Evolutionary conservation across 2,113 vertebrate species (phyloP), one percentile per base, ranked within the genome.

Genomic region (Diphyllodes magnificus): DNA sequence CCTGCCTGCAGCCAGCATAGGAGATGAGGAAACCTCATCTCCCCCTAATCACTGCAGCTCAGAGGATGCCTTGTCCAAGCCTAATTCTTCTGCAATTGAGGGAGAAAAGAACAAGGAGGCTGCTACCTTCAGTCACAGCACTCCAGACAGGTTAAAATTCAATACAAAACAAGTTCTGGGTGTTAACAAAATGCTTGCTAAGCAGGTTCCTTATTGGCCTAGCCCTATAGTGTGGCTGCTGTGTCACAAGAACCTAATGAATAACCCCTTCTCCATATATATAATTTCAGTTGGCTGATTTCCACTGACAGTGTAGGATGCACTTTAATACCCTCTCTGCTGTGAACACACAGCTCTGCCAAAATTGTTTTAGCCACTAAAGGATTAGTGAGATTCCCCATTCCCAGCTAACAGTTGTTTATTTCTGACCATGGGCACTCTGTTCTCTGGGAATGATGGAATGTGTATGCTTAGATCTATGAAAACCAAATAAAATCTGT

Each of bases 191-290:
- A 9, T 35, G 37, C 59, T 79, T 35, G 16, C 27, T 10, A 31
- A 44, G 30, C 39, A 53, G n/a, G 40, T 75, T 78, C 23, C 28
- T 35, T 59, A 42, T 14, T 79, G 71, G 60, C 31, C 23, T 33
- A n/a, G 25, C 3, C 33, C 30, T 72, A 0, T 4, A 20, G 15
- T 1, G 1, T 42, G 39, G 12, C 47, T 75, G 33, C 59, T 76
- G 28, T 28, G 31, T n/a, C 60, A 53, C 31, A 72, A 70, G 30
- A 69, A 51, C 30, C 7, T 33, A 35, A 35, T 20, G 23, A 81
- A 37, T 54, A 83, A 60, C 24, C 4, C 11, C 49, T 21, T 64
- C 39, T 49, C 28, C 42, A 2, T 57, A 6, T 42, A 2, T 24
- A 2, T 28, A 35, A 50, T 47, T 66, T 37, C 76, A 82, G 44